Conservation (phyloP, 2,113 vertebrate species). For the Neodon shergylaensis region DNA sequence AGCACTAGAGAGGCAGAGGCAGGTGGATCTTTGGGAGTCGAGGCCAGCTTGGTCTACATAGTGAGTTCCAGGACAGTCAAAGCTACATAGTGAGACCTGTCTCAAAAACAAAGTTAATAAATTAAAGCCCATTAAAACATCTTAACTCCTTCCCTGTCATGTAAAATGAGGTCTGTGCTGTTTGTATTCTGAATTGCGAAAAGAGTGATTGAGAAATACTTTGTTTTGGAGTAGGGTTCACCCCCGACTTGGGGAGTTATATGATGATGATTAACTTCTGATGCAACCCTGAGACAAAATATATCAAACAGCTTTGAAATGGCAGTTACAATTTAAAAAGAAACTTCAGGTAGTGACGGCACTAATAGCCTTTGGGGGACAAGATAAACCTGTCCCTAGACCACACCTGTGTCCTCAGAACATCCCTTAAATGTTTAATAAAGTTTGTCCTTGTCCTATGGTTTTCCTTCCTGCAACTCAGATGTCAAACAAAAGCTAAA, state of each 20-base stretch:
- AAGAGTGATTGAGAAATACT: conserved; percentile 5
- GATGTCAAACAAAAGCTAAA: conserved; percentile 30
- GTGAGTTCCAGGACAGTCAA: too few species aligned
- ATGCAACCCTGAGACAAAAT: not conserved
- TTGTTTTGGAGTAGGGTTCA: not conserved
- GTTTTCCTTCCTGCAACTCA: not conserved
- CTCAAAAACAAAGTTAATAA: not conserved
- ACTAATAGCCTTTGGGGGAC: not conserved
- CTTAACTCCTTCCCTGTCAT: not conserved
- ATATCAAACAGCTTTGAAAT: conserved; percentile 35
- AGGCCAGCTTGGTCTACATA: not conserved
- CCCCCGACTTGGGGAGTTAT: not conserved
- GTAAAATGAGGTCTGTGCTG: not conserved
- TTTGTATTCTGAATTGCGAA: not conserved
- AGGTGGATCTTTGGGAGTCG: not conserved
- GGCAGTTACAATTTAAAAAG: not conserved
- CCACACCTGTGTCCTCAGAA: not conserved
- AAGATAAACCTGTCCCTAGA: not conserved
- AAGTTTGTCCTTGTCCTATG: not conserved
- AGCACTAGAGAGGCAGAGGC: not conserved
- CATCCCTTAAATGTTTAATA: conserved; percentile 16
- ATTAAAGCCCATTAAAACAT: not conserved
- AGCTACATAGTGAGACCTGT: not conserved
- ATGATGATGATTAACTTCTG: conserved; percentile 1
- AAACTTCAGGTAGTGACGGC: not conserved